phyloP scores from a whole-genome alignment of 35 echinoderm and acorn worm species.

The Heliocidaris tuberculata region DNA sequence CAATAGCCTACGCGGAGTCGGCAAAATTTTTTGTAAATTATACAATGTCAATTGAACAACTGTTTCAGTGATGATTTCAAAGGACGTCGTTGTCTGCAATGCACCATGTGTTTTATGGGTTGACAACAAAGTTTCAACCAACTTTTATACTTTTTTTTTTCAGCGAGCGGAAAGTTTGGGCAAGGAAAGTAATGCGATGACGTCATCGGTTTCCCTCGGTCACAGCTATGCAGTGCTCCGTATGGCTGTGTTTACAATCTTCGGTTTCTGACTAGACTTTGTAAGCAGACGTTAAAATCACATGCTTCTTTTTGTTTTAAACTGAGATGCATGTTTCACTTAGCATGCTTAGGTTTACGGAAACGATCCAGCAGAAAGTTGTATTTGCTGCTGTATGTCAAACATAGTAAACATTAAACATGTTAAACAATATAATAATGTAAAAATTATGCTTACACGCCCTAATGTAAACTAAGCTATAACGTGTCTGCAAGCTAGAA shows the following conservation, averaged over 20 bases:
- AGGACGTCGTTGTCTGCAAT: not conserved
- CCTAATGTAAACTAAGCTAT: too few species aligned
- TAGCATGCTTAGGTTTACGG: too few species aligned
- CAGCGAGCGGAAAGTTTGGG: not conserved
- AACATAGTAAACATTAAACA: too few species aligned
- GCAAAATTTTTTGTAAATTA: too few species aligned
- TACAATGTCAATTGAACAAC: not conserved
- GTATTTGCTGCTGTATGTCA: too few species aligned
- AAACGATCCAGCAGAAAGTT: too few species aligned
- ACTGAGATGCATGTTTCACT: too few species aligned
- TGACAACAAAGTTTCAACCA: not conserved
- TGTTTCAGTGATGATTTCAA: not conserved
- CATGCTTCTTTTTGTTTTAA: not conserved
- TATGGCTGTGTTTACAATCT: not conserved
- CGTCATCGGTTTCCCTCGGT: not conserved
- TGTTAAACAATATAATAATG: too few species aligned
- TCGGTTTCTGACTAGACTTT: not conserved
- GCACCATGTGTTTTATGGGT: not conserved
- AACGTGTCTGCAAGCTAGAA: too few species aligned
- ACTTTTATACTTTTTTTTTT: not conserved
- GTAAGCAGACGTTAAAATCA: not conserved
- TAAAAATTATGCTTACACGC: too few species aligned
- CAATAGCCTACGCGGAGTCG: too few species aligned
- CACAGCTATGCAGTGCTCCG: not conserved
- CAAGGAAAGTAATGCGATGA: not conserved